Percentiles rank a stretch among this genome's conserved stretches.
phyloP scores from a whole-genome alignment of 2,888 invertebrate genomes.

The Iphiclides podalirius region DNA sequence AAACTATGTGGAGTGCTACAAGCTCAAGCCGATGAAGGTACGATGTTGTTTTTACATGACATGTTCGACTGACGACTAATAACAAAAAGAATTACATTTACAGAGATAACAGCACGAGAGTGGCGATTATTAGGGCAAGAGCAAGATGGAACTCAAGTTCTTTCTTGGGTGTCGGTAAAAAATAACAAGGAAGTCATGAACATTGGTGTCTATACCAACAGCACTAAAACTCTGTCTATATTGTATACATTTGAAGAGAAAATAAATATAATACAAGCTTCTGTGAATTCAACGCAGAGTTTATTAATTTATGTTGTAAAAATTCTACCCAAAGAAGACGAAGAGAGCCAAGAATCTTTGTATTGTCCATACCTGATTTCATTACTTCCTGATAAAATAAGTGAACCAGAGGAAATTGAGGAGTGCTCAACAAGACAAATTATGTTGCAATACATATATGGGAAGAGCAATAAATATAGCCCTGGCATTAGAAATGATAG shows the following conservation, averaged over 20 bases:
- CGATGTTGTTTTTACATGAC: constrained; percentile 25
- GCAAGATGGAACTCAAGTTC: constrained; percentile 85
- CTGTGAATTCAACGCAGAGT: constrained; percentile 84
- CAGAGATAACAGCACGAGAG: constrained; percentile 84
- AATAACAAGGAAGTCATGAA: constrained; percentile 51
- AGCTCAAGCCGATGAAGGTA: constrained; percentile 71
- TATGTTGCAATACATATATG: constrained; percentile 89
- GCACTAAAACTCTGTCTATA: constrained; percentile 78
- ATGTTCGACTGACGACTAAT: constrained; percentile 25
- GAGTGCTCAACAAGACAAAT: constrained; percentile 84
- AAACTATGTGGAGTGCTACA: constrained; percentile 80
- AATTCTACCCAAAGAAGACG: constrained; percentile 51
- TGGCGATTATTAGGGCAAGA: constrained; percentile 92
- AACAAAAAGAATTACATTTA: constrained; percentile 29
- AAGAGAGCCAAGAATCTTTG: constrained; percentile 53
- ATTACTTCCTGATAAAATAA: constrained; percentile 65
- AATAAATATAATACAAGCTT: constrained; percentile 88
- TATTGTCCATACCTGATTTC: constrained; percentile 84
- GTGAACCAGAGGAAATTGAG: constrained; percentile 59
- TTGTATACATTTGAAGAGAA: constrained; percentile 82
- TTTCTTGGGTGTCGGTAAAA: constrained; percentile 81
- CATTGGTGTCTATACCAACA: constrained; percentile 82
- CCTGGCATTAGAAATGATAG: constrained; percentile 81
- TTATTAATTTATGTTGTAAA: constrained; percentile 86
- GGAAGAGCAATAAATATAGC: constrained; percentile 75